These are phyloP conservation scores for Latrodectus hesperus DNA, from an alignment of 2,888 invertebrate genomes.

Conservation along the genomic window DNA sequence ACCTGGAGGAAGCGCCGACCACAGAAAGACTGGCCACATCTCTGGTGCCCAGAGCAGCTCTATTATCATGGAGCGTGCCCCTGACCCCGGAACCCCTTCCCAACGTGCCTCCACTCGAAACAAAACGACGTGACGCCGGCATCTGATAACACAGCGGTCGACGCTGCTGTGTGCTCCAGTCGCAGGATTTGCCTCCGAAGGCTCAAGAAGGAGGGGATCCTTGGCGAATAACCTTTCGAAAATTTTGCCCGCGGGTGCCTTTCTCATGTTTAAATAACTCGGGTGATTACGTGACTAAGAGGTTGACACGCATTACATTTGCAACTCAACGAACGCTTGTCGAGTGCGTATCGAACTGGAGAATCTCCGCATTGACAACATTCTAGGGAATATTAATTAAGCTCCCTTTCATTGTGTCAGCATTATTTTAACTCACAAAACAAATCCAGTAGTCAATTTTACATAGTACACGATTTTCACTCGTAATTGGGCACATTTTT, in stretches of 20 bases:
- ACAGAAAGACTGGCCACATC: conserved; percentile 66
- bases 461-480: no score
- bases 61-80: conserved; percentile 65
- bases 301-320: conserved; percentile 62
- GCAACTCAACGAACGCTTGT: conserved; percentile 50
- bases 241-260: conserved; percentile 38
- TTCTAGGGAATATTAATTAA: neutral
- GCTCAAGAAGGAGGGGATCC: conserved; percentile 50
- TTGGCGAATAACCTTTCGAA: conserved; percentile 64
- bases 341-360: conserved; percentile 41
- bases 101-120: conserved; percentile 63
- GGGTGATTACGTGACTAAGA: conserved; percentile 61
- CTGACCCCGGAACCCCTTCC: conserved; percentile 46
- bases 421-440: no score
- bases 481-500: no score
- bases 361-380: conserved; percentile 31
- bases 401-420: no score
- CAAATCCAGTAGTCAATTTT: no score
- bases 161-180: conserved; percentile 53
- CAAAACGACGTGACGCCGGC: conserved; percentile 66
- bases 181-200: conserved; percentile 50
- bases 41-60: conserved; percentile 63
- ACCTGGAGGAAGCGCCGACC: conserved; percentile 38
- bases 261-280: conserved; percentile 63
- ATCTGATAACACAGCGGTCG: conserved; percentile 63